These are phyloP conservation scores for Cosmia pyralina DNA, from an alignment of 2,888 invertebrate species.

Conservation along the genomic window DNA sequence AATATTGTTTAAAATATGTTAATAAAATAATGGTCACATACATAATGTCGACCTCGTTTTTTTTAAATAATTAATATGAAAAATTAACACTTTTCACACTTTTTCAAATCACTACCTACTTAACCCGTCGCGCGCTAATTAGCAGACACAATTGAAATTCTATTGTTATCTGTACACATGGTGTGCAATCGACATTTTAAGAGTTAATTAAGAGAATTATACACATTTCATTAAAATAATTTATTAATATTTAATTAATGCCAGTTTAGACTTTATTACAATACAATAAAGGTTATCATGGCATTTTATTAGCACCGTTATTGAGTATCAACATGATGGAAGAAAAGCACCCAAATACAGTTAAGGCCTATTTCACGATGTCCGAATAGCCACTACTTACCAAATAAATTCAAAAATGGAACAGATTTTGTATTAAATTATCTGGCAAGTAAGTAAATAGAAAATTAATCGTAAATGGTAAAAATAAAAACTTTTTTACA, in stretches of 20 bases:
- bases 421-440: no score
- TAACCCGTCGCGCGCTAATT: no score
- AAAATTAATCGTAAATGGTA: no score
- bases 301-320: conserved; percentile 45
- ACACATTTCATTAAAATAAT: conserved; percentile 20
- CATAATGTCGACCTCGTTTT: conserved; percentile 17
- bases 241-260: background rate
- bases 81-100: conserved; percentile 18
- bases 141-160: no score
- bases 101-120: conserved; percentile 23
- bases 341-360: background rate
- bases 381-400: no score
- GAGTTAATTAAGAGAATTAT: no score
- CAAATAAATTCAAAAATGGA: no score
- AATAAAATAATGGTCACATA: conserved; percentile 4
- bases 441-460: no score
- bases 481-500: no score
- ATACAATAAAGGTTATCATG: conserved; percentile 1
- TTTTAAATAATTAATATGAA: conserved; percentile 9
- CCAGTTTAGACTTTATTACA: conserved; percentile 30
- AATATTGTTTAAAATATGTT: conserved; percentile 1
- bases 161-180: no score
- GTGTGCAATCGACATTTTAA: no score
- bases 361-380: background rate
- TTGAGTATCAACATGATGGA: conserved; percentile 13